phyloP scores from a whole-genome alignment of 1,140 invertebrate species.

The Eumaeus atala region DNA sequence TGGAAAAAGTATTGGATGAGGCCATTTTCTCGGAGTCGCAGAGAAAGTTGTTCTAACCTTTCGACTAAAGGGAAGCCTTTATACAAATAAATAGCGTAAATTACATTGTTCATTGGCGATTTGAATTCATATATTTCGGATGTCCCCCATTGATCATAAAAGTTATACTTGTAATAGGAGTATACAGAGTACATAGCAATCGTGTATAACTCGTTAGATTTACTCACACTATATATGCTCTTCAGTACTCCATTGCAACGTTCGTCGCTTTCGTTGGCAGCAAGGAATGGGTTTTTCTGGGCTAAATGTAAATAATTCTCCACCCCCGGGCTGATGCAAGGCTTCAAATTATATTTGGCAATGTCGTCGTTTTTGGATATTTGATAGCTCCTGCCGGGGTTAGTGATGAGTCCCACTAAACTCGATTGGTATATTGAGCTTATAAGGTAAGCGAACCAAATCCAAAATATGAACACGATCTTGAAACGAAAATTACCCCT shows the following conservation, averaged over 20 bases:
- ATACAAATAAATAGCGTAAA: constrained; percentile 40
- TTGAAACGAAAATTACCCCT: constrained; percentile 16
- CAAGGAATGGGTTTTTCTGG: background rate
- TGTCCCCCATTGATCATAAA: constrained; percentile 29
- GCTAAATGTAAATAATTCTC: constrained; percentile 18
- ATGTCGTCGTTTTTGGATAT: constrained; percentile 30
- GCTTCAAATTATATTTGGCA: constrained; percentile 25
- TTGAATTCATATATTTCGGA: constrained; percentile 29
- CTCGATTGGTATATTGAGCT: constrained; percentile 40
- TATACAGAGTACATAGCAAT: constrained; percentile 29
- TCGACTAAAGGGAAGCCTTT: constrained; percentile 44
- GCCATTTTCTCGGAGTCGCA: constrained; percentile 41
- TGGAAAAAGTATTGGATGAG: constrained; percentile 25
- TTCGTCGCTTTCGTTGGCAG: background rate
- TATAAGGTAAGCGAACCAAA: constrained; percentile 44
- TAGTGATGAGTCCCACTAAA: constrained; percentile 33
- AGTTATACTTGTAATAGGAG: constrained; percentile 30
- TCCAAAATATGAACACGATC: constrained; percentile 33
- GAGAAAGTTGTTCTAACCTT: constrained; percentile 22
- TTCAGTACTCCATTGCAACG: constrained; percentile 27
- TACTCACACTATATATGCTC: constrained; percentile 33
- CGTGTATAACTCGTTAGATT: constrained; percentile 27
- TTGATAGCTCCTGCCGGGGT: constrained; percentile 34
- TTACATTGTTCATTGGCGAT: constrained; percentile 29
- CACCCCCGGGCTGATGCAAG: constrained; percentile 31